These are phyloP conservation scores for Heliconius himera DNA, from an alignment of 1,140 invertebrate species.

Conservation along the genomic window DNA sequence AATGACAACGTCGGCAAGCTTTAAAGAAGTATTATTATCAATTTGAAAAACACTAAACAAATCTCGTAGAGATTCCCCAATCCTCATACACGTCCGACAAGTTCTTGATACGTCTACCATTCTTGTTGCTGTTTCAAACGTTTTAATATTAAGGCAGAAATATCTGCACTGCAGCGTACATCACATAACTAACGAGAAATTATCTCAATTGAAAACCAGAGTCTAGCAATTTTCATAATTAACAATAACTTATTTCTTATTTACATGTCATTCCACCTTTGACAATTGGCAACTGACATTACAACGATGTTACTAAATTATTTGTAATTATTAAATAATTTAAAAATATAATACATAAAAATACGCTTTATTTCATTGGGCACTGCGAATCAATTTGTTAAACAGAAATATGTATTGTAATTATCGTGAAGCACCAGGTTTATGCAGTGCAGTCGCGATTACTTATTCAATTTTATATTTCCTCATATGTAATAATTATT, in stretches of 20 bases:
- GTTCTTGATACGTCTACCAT: constrained; percentile 57
- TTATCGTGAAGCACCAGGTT: no score
- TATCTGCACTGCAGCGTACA: not conserved
- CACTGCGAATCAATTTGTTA: no score
- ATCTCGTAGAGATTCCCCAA: constrained; percentile 57
- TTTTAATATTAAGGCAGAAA: not conserved
- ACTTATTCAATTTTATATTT: no score
- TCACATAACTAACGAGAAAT: not conserved
- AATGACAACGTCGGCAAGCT: constrained; percentile 62
- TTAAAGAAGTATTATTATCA: constrained; percentile 52
- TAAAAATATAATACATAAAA: not conserved
- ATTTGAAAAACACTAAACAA: constrained; percentile 62
- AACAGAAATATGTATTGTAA: no score
- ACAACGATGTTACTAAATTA: not conserved
- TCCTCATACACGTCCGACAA: constrained; percentile 76
- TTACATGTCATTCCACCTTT: not conserved
- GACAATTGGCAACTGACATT: not conserved
- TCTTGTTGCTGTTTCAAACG: constrained; percentile 5
- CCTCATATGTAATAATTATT: no score
- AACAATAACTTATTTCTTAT: not conserved
- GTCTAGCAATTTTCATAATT: not conserved
- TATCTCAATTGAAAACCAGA: not conserved
- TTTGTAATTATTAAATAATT: not conserved
- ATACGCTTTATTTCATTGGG: no score
- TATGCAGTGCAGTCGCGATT: no score